Conservation (phyloP, 2,797 vertebrate genomes). For the Ispidina lecontei region DNA sequence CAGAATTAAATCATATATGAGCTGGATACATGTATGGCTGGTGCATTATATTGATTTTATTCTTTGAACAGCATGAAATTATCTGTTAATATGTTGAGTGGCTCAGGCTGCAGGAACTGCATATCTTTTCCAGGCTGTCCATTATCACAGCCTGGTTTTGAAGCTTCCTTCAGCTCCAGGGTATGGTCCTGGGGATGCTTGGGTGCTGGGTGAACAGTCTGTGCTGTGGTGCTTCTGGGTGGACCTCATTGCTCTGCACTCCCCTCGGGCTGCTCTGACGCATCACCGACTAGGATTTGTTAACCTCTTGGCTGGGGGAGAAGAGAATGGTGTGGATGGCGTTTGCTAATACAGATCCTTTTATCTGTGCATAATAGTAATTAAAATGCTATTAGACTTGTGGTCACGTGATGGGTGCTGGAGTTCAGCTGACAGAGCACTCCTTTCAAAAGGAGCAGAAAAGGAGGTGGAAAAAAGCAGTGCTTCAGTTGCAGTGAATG, state of each 20-base stretch:
- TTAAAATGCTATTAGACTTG: neutral
- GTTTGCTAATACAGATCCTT: neutral
- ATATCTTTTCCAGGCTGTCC: neutral
- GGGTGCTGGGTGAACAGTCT: rapidly evolving
- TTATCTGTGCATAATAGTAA: neutral
- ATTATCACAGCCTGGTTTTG: neutral
- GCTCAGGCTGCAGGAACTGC: neutral
- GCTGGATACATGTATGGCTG: neutral
- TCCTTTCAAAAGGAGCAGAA: neutral
- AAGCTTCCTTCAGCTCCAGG: neutral
- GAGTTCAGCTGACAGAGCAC: neutral
- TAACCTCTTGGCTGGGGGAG: neutral
- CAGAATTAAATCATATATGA: neutral
- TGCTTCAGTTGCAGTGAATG: neutral
- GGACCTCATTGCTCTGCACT: neutral
- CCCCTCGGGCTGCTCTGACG: neutral
- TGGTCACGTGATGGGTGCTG: neutral
- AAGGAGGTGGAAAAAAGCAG: neutral
- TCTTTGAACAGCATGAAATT: neutral
- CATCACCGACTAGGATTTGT: rapidly evolving
- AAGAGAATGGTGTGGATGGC: neutral
- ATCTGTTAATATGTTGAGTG: neutral
- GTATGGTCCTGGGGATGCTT: neutral
- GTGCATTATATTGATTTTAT: rapidly evolving
- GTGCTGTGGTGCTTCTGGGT: neutral